Base-by-base conservation (phyloP, 2,797 vertebrate species). In the Rhinella marina region DNA sequence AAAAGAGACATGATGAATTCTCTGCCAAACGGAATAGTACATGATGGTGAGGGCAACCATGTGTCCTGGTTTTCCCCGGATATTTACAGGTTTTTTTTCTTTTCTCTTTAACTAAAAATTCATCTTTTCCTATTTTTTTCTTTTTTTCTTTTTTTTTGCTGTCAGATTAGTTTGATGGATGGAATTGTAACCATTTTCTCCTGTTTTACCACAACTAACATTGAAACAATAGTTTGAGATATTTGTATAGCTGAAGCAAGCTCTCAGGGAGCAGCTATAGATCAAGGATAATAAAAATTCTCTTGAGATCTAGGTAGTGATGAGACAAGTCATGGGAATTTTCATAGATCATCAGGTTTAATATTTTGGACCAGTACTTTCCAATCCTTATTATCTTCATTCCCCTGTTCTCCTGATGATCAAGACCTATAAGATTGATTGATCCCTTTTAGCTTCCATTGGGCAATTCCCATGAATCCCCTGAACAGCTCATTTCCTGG, bases 21-120 rank as follows among this genome's bases (percentile, higher is more conserved):
- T 64, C 80, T 50, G 59, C 59, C 59, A 66, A 81, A 50, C 21
- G n/a, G 61, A 64, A 50, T 81, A 81, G 59, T 64, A 66, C 80
- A 81, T 81, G 64, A 81, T 66, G 59, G 59, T 25, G 50, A 48
- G 41, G 41, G 62, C 59, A 32, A 25, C 19, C 79, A 9, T 25
- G 61, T 81, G 32, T 50, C 75, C 61, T 80, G 54, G 59, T 66
- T 81, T 66, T 81, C 62, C 32, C 80, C 10, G 7, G 59, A 81
- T 41, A 41, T 41, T 32, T 41, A 32, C 14, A 32, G 21, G n/a
- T 41, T 41, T 41, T 29, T 29, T 56, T 79, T 57, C 3, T 79
- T 79, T 79, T 32, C 7, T 29, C 41, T 75, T 62, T 32, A 21
- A 32, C 5, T 62, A 8, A 9, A 50, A 81, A 64, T 81, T 64